These are phyloP conservation scores for Solen grandis DNA, from an alignment of 1,140 invertebrate genomes.

Conservation along the genomic window DNA sequence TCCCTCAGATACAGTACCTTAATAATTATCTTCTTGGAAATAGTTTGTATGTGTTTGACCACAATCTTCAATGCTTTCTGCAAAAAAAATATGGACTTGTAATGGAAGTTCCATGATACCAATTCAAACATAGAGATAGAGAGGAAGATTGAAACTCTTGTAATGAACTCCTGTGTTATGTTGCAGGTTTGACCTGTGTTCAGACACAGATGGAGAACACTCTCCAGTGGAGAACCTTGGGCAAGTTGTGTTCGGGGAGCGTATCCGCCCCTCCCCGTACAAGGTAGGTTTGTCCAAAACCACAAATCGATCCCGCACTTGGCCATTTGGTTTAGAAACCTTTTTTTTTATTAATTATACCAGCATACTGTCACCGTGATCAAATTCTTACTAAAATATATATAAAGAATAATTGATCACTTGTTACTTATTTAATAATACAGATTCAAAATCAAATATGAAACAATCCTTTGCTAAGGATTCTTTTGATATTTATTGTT, in stretches of 20 bases:
- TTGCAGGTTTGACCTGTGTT: constrained; percentile 95
- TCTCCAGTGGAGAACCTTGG: constrained; percentile 98
- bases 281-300: constrained; percentile 82
- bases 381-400: neutral
- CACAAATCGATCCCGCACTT: neutral
- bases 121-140: too few relatives aligned
- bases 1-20: too few relatives aligned
- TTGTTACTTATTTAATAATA: neutral
- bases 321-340: neutral
- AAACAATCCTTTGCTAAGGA: too few relatives aligned
- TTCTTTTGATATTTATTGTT: neutral
- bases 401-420: neutral
- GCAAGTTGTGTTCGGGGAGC: constrained; percentile 98
- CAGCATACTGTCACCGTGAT: neutral
- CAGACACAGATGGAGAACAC: constrained; percentile 85
- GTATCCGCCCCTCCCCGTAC: constrained; percentile 96
- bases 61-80: too few relatives aligned
- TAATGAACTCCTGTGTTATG: too few relatives aligned
- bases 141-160: too few relatives aligned
- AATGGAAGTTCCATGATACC: too few relatives aligned
- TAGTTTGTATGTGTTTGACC: too few relatives aligned
- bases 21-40: too few relatives aligned
- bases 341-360: neutral
- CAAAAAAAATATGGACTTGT: too few relatives aligned
- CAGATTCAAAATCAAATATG: neutral